phyloP scores from a whole-genome alignment of 2,113 vertebrate species.

The Poecile atricapillus region DNA sequence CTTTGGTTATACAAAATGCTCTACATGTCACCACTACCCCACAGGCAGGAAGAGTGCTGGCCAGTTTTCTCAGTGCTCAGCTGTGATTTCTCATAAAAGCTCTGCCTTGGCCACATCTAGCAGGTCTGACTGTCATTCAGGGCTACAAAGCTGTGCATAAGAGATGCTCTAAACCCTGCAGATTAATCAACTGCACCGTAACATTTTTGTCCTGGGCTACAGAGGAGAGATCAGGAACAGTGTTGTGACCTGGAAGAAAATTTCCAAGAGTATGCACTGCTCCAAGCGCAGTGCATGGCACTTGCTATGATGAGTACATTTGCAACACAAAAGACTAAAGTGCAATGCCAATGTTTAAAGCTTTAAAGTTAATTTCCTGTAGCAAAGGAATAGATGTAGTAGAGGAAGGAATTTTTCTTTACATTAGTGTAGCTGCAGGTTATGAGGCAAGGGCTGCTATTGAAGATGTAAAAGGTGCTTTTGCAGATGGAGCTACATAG shows the following conservation, averaged over 20 bases:
- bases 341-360: not conserved
- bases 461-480: not conserved
- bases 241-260: not conserved
- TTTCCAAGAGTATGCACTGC: not conserved
- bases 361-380: not conserved
- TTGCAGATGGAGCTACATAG: not conserved
- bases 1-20: not conserved
- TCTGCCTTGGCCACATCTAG: not conserved
- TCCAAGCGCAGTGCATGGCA: not conserved
- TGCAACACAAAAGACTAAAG: not conserved
- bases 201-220: not conserved
- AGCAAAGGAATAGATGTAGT: not conserved
- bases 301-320: not conserved
- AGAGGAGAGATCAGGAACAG: not conserved
- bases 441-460: not conserved
- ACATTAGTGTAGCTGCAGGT: not conserved
- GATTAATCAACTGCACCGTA: not conserved
- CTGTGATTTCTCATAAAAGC: not conserved
- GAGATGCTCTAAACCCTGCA: not conserved
- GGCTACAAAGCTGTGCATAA: not conserved
- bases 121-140: not conserved
- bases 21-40: not conserved
- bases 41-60: not conserved
- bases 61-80: not conserved
- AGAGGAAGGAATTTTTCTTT: not conserved